Evolutionary conservation across 53 echinoderm and acorn worm genomes (phyloP).

Genomic region (Hippasteria phrygiana): DNA sequence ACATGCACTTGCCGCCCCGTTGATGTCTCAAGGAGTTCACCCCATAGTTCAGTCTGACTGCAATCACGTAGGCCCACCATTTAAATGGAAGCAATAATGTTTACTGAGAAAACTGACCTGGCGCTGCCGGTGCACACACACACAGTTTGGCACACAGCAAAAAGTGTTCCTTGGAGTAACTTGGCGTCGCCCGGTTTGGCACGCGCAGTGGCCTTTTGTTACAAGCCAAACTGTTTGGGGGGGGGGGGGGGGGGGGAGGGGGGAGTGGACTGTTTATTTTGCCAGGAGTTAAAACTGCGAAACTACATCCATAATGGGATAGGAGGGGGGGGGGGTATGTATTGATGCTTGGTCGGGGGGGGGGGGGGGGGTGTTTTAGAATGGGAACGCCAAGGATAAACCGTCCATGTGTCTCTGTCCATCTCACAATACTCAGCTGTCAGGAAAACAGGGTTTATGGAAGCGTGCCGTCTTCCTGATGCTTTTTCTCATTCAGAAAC

Average conservation of each 20-base stretch:
- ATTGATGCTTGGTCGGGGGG: too few species aligned
- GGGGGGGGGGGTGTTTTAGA: not conserved
- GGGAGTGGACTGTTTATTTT: slow-evolving; percentile 40
- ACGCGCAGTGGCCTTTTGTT: too few species aligned
- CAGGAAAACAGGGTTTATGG: slow-evolving; percentile 19
- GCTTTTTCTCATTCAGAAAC: too few species aligned
- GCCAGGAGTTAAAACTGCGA: slow-evolving; percentile 26
- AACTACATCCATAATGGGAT: slow-evolving; percentile 29
- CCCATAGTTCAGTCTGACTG: too few species aligned
- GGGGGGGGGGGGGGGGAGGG: not conserved
- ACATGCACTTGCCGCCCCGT: too few species aligned
- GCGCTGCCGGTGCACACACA: slow-evolving; percentile 5
- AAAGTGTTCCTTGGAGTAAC: not conserved
- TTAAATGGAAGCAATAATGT: slow-evolving; percentile 29
- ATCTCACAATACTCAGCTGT: slow-evolving; percentile 26
- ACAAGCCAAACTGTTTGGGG: not conserved
- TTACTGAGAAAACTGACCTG: slow-evolving; percentile 49
- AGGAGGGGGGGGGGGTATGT: not conserved
- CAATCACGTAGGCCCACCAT: too few species aligned
- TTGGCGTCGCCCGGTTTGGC: too few species aligned
- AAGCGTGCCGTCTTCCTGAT: not conserved
- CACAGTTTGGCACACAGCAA: not conserved
- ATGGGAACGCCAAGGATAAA: not conserved
- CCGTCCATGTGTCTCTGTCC: slow-evolving; percentile 24
- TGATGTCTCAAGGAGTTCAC: too few species aligned